These are phyloP conservation scores for Parelbella ahira DNA, from an alignment of 2,888 invertebrate species.

Conservation along the genomic window DNA sequence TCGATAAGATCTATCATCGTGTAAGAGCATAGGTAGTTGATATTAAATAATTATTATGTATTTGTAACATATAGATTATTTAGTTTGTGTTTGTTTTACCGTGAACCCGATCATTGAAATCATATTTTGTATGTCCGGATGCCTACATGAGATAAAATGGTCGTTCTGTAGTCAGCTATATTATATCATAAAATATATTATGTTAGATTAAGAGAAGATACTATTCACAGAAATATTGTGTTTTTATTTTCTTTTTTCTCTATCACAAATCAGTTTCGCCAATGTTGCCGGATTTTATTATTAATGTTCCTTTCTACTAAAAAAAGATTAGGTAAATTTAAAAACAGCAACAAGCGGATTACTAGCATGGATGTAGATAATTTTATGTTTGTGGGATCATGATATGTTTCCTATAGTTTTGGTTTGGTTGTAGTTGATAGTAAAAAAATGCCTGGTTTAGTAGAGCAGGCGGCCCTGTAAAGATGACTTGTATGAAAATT, in stretches of 20 bases:
- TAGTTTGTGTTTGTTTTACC: constrained; percentile 70
- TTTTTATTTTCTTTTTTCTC: constrained; percentile 43
- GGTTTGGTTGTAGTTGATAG: no score
- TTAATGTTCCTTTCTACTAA: constrained; percentile 43
- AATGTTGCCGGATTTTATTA: constrained; percentile 3
- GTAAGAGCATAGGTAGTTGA: constrained; percentile 57
- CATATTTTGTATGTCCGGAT: neutral
- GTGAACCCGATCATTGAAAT: constrained; percentile 37
- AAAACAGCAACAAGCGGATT: no score
- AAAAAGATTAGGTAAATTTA: no score
- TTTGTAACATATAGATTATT: constrained; percentile 67
- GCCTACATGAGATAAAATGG: constrained; percentile 5
- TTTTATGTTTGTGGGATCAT: no score
- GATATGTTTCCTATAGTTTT: no score
- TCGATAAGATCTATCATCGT: constrained; percentile 52
- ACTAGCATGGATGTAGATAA: no score
- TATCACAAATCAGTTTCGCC: constrained; percentile 8
- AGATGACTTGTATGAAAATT: no score
- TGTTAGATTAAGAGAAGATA: constrained; percentile 59
- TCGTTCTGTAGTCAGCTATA: constrained; percentile 56
- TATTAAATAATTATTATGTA: constrained; percentile 48
- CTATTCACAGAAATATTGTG: constrained; percentile 57
- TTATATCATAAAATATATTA: constrained; percentile 54
- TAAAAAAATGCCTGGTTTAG: no score
- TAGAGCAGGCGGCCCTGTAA: no score